These are phyloP conservation scores for Sebastes alutus DNA, from an alignment of 2,797 vertebrate species.

Conservation along the genomic window DNA sequence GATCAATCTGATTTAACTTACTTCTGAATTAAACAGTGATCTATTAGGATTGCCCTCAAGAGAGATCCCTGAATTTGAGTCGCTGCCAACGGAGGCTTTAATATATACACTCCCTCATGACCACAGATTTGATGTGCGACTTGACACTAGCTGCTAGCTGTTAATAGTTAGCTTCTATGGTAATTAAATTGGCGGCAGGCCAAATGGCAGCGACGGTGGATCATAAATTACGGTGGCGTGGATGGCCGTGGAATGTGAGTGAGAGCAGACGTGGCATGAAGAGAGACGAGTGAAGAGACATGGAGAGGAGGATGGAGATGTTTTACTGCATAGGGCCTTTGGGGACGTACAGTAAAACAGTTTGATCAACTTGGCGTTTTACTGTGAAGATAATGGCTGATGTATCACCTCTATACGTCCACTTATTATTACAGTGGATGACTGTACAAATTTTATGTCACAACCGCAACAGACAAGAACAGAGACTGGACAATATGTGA, in stretches of 20 bases:
- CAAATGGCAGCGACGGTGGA: constrained; percentile 60
- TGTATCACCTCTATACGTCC: constrained; percentile 17
- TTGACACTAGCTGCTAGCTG: constrained; percentile 61
- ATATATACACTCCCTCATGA: constrained; percentile 42
- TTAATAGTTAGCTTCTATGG: constrained; percentile 79
- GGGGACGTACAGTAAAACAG: constrained; percentile 17
- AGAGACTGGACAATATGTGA: background rate
- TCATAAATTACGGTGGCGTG: constrained; percentile 54
- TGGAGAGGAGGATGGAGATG: constrained; percentile 2
- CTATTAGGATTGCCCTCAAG: constrained; percentile 6
- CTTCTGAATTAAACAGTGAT: constrained; percentile 46
- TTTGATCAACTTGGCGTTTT: constrained; percentile 20
- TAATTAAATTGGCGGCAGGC: constrained; percentile 80
- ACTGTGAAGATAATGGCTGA: constrained; percentile 9
- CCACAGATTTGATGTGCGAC: constrained; percentile 48
- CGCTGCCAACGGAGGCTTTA: constrained; percentile 34
- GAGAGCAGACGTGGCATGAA: constrained; percentile 34
- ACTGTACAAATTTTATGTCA: background rate
- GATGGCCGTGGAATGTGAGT: constrained; percentile 34
- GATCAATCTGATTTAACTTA: constrained; percentile 22
- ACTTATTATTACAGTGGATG: background rate
- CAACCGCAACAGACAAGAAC: background rate
- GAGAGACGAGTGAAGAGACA: constrained; percentile 21
- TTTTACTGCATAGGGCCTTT: constrained; percentile 28
- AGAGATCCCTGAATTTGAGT: constrained; percentile 29